These are phyloP conservation scores for Herminia tarsipennalis DNA, from an alignment of 2,888 invertebrate genomes.

Conservation along the genomic window DNA sequence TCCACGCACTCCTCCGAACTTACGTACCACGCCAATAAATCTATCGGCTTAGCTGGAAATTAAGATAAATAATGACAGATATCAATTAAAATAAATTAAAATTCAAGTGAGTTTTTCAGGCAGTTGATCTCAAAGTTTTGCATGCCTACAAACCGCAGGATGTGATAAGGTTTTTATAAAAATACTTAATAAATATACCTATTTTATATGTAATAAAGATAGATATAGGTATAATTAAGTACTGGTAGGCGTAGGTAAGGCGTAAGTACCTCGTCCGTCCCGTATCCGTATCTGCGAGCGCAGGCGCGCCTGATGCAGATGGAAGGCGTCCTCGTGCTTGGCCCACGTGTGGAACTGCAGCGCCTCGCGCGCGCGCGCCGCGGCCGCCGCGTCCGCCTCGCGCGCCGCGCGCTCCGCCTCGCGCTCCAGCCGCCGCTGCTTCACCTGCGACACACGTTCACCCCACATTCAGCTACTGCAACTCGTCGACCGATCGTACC, in stretches of 20 bases:
- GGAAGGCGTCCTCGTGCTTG: conserved; percentile 98
- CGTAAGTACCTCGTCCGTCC: conserved; percentile 91
- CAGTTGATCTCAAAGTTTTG: no score
- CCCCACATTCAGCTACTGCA: no score
- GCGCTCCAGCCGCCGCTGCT: conserved; percentile 94
- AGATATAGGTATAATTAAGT: no score
- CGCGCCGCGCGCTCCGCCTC: conserved; percentile 94
- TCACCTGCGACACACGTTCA: conserved; percentile 84
- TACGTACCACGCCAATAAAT: conserved; percentile 98
- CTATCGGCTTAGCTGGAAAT: conserved; percentile 96
- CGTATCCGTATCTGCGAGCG: conserved; percentile 98
- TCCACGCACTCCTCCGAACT: conserved; percentile 94
- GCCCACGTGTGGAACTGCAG: conserved; percentile 97
- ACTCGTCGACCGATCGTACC: no score
- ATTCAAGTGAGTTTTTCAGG: no score
- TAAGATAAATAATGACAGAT: background rate
- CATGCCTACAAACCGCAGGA: no score
- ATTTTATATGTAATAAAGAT: no score
- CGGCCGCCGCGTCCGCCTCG: conserved; percentile 91
- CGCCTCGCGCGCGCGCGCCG: conserved; percentile 93
- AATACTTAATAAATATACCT: no score
- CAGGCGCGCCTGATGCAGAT: conserved; percentile 97
- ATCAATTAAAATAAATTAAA: no score
- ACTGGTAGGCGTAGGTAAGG: background rate
- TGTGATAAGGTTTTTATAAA: no score